These are phyloP conservation scores for Meliscaeva auricollis DNA, from an alignment of 2,888 invertebrate species.

Conservation along the genomic window DNA sequence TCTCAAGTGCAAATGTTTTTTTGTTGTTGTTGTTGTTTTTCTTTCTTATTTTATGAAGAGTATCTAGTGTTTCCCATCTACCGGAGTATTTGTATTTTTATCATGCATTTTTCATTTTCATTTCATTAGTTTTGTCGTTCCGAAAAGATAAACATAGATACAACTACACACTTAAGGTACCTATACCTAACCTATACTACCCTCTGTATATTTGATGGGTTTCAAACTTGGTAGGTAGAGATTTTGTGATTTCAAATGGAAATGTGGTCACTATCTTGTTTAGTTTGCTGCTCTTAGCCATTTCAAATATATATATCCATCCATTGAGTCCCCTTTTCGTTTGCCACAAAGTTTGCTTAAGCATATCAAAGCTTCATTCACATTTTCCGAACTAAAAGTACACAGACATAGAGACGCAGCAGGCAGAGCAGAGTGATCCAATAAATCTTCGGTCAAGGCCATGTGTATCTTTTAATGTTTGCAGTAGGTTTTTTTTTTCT, in stretches of 20 bases:
- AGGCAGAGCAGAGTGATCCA: conserved; percentile 15
- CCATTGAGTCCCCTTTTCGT: neutral
- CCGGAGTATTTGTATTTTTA: conserved; percentile 23
- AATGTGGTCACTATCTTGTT: conserved; percentile 26
- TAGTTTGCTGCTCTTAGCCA: conserved; percentile 40
- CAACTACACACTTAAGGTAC: neutral
- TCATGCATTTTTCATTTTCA: conserved; percentile 59
- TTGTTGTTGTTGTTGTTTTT: conserved; percentile 18
- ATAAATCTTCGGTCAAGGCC: conserved; percentile 74
- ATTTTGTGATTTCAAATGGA: conserved; percentile 61
- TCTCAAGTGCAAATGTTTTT: conserved; percentile 59
- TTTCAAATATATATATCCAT: conserved; percentile 1
- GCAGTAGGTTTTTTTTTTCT: neutral
- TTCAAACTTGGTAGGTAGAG: neutral
- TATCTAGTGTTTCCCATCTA: conserved; percentile 10
- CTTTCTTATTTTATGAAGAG: conserved; percentile 40
- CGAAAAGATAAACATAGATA: neutral
- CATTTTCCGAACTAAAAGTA: conserved; percentile 15
- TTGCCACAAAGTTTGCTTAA: conserved; percentile 13
- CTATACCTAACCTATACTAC: no score
- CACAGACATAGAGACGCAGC: conserved; percentile 23
- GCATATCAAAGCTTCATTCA: conserved; percentile 12
- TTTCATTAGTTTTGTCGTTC: conserved; percentile 34
- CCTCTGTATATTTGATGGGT: no score
- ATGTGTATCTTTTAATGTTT: conserved; percentile 42